Evolutionary conservation across 2,113 vertebrate species (phyloP), one percentile per base, ranked within the genome.

Genomic region (Talpa occidentalis): DNA sequence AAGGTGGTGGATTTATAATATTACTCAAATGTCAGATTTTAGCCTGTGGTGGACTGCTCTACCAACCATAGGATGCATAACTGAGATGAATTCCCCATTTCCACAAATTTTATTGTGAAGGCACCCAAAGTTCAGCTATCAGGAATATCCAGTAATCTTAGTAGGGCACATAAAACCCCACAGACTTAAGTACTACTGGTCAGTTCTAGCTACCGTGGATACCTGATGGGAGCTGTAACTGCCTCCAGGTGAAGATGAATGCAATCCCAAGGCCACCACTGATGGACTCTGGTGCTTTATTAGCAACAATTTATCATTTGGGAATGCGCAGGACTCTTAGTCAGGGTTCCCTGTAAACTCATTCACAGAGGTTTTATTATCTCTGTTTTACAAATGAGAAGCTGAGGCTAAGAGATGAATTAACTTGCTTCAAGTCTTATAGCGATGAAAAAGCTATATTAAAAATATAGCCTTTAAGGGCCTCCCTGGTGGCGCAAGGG

Each of bases 1-100:
- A 28, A 76, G 86, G 11, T 79, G 95, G 59, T 88, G 49, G 22
- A 78, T 93, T 69, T 28, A 78, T 37, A 85, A 35, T 84, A 85
- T 54, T 62, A 90, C 21, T 87, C 49, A 42, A 47, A 1, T 44
- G 32, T 90, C 72, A 62, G 8, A 84, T 78, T 92, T 92, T 37
- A 88, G 42, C 56, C 56, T 88, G 22, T 35, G 74, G 3, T 88
- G 56, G 73, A 28, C 80, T 88, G 88, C 32, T 94, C 30, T 37
- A 15, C 80, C 89, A 95, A 86, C 17, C 16, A 3, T 9, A 42
- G 69, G 49, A 40, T 76, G 7, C 35, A 42, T 79, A 95, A 69
- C 78, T 76, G 35, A 66, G 10, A 88, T 88, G 17, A 76, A 37
- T 64, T 91, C 37, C 35, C 30, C 56, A 32, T 90, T 93, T 60